Percentiles rank a stretch among this genome's conserved stretches.
phyloP scores from a whole-genome alignment of 2,888 invertebrate genomes.

The Penaeus monodon region DNA sequence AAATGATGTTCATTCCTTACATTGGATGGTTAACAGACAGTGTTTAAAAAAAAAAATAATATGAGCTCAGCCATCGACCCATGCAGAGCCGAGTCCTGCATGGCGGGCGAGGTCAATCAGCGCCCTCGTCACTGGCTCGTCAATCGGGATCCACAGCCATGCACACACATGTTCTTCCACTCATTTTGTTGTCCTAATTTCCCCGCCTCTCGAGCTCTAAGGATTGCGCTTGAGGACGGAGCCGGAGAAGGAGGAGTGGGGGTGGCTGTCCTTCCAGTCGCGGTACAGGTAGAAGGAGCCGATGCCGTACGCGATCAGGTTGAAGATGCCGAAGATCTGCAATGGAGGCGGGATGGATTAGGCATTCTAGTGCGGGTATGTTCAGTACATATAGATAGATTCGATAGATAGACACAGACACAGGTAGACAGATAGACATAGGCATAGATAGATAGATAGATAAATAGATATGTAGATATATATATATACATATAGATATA shows the following conservation, averaged over 20 bases:
- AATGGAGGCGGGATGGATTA: neutral
- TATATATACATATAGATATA: neutral
- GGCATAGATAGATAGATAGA: no score
- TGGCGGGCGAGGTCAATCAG: no score
- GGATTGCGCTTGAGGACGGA: constrained; percentile 64
- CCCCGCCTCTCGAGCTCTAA: neutral
- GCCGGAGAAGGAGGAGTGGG: constrained; percentile 62
- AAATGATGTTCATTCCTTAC: no score
- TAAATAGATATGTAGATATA: neutral
- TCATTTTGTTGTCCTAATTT: neutral
- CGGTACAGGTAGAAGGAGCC: constrained; percentile 65
- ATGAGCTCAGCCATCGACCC: no score
- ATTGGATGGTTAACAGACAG: no score
- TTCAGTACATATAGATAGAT: no score
- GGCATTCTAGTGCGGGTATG: no score
- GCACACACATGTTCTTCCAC: neutral
- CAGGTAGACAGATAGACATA: no score
- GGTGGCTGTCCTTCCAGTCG: constrained; percentile 65
- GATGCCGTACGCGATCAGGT: constrained; percentile 59
- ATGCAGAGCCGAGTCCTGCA: no score
- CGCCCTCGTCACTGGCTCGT: neutral
- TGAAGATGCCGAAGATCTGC: constrained; percentile 65
- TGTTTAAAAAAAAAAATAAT: no score
- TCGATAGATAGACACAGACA: no score
- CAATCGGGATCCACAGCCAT: neutral